Percentiles rank a stretch among this genome's conserved stretches.
Evolutionary conservation across 2,888 invertebrate species (phyloP).

Genomic region (Neoscelio sp.): DNA sequence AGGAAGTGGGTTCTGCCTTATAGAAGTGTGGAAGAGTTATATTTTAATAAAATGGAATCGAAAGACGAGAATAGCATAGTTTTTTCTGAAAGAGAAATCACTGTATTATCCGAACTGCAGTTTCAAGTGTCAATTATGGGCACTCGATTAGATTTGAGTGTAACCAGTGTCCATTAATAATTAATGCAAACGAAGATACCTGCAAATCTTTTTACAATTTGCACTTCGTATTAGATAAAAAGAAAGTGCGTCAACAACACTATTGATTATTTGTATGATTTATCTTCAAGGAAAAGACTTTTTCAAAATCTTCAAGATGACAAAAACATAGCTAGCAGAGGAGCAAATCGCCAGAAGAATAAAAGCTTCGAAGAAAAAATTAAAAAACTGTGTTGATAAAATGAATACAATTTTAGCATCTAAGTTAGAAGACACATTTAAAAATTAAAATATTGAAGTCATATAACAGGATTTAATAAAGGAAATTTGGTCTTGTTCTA

Average conservation of each 20-base stretch:
- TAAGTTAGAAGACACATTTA: neutral
- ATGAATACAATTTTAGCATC: slow-evolving; percentile 2
- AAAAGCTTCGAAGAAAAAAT: neutral
- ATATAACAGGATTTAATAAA: neutral
- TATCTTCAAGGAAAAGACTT: neutral
- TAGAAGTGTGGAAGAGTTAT: neutral
- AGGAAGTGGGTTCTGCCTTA: neutral
- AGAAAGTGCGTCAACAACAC: neutral
- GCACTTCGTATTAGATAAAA: neutral
- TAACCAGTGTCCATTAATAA: neutral
- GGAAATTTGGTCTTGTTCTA: slow-evolving; percentile 1
- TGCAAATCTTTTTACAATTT: neutral
- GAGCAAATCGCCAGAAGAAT: neutral
- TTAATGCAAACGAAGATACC: neutral
- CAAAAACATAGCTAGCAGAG: neutral
- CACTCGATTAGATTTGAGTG: neutral
- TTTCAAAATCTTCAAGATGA: neutral
- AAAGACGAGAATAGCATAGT: neutral
- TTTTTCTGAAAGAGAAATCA: neutral
- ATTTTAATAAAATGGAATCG: neutral
- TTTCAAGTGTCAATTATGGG: neutral
- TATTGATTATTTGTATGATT: neutral
- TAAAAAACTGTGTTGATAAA: neutral
- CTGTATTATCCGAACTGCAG: neutral
- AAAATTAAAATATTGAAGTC: neutral